Evolutionary conservation across 2,113 vertebrate species (phyloP), one percentile per base, ranked within the genome.

Genomic region (Leuciscus idus): DNA sequence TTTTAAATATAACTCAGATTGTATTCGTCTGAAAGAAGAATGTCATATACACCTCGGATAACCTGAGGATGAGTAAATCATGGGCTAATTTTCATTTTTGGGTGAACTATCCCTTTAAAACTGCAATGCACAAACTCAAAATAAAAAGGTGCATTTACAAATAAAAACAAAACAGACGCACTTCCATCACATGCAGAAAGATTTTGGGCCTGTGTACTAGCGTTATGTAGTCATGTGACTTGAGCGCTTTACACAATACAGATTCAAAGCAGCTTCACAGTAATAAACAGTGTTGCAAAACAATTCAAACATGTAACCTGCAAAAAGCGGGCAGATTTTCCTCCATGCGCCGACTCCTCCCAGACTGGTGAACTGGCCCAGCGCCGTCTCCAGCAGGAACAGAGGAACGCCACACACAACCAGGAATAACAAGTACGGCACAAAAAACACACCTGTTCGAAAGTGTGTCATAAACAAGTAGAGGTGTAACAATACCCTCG

Each of bases 381-480:
- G 89, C 0, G 94, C 94, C 13, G 94, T 94, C 92, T 95, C 94
- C 90, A 95, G 83, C 64, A 95, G 93, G 92, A 95, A 95, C 10
- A 95, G 89, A 2, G 94, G 94, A 79, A 95, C 52, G 3, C 94
- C 94, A 10, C 94, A 95, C 79, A 93, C 79, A 68, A 94, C 90
- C 92, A 95, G 90, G 85, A 95, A 95, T 85, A 95, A 61, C 89
- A 95, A 84, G 90, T 95, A 95, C 3, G 94, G 94, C 21, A 95
- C 87, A 46, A 95, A 93, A 81, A 95, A 95, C 80, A 94, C 94
- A 59, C 94, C 94, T 95, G 88, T 10, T 15, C 17, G 64, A 21
- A 64, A 66, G 19, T 13, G 26, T 9, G 52, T 50, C 48, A 55
- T 9, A 12, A 15, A 33, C 81, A 17, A 75, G 21, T 6, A 6